These are phyloP conservation scores for Amphimallon solstitiale DNA, from an alignment of 2,888 invertebrate genomes.

Conservation along the genomic window DNA sequence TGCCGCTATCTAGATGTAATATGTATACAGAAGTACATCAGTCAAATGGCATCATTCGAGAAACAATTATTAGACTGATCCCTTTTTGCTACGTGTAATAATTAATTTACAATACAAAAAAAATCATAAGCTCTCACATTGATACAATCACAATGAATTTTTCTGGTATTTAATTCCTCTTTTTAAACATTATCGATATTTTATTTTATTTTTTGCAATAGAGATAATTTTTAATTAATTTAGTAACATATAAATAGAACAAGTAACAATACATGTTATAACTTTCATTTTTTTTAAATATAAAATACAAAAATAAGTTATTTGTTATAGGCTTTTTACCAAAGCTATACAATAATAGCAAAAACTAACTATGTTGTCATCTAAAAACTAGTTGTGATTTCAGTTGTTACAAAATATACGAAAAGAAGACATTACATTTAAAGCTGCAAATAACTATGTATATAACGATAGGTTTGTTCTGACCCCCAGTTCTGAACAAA, in stretches of 20 bases:
- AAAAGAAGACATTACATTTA: too few species aligned
- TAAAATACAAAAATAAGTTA: constrained; percentile 16
- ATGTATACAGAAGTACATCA: constrained; percentile 49
- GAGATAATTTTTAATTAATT: neutral
- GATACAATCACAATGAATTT: constrained; percentile 37
- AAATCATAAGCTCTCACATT: constrained; percentile 27
- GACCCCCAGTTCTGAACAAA: too few species aligned
- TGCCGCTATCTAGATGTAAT: too few species aligned
- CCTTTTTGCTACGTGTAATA: neutral
- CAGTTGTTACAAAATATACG: neutral
- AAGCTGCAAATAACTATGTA: too few species aligned
- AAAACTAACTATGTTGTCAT: constrained; percentile 6
- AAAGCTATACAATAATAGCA: constrained; percentile 12
- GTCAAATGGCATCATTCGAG: constrained; percentile 47
- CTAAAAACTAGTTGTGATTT: neutral
- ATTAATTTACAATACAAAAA: neutral
- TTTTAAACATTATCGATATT: constrained; percentile 15
- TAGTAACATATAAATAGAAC: constrained; percentile 14
- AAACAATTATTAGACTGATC: constrained; percentile 42
- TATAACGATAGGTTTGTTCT: too few species aligned
- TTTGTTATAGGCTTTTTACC: constrained; percentile 2
- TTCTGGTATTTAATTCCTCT: constrained; percentile 2
- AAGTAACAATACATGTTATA: constrained; percentile 33
- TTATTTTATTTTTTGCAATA: constrained; percentile 3
- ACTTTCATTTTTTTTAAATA: constrained; percentile 32